Percentiles rank a stretch among this genome's conserved stretches.
These are phyloP conservation scores for Indri indri DNA, from an alignment of 2,113 vertebrate species.

Conservation along the genomic window DNA sequence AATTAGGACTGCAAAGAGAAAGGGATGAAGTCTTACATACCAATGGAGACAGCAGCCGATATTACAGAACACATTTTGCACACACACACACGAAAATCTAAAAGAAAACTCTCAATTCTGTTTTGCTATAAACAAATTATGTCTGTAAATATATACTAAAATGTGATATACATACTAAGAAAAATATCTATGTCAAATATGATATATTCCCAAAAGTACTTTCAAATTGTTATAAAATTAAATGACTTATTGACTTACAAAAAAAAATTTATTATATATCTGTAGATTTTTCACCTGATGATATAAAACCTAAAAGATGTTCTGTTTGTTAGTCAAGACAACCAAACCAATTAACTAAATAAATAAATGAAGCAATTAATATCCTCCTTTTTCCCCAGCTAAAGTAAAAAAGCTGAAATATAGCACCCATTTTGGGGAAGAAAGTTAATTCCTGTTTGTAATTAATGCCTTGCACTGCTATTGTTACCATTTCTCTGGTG, in stretches of 20 bases:
- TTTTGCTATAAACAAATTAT: not conserved
- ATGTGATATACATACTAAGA: not conserved
- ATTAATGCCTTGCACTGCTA: not conserved
- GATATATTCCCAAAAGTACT: not conserved
- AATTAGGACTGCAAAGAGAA: not conserved
- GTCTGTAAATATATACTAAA: not conserved
- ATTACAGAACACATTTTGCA: not conserved
- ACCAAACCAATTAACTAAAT: not conserved
- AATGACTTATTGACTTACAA: not conserved
- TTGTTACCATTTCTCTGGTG: not conserved
- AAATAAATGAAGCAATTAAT: not conserved
- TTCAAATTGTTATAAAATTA: not conserved
- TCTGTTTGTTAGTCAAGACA: not conserved
- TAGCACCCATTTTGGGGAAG: rapidly evolving
- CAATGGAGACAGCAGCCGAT: rapidly evolving
- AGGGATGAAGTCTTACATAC: not conserved
- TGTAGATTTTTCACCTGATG: not conserved
- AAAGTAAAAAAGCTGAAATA: not conserved
- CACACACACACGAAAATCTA: rapidly evolving
- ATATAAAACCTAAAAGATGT: not conserved
- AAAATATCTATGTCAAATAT: not conserved
- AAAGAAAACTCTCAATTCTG: not conserved
- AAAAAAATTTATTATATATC: not conserved
- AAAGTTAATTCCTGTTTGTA: not conserved
- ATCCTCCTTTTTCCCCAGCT: not conserved